Evolutionary conservation across 2,113 vertebrate species (phyloP), one percentile per base, ranked within the genome.

Genomic region (Porphyrio hochstetteri): DNA sequence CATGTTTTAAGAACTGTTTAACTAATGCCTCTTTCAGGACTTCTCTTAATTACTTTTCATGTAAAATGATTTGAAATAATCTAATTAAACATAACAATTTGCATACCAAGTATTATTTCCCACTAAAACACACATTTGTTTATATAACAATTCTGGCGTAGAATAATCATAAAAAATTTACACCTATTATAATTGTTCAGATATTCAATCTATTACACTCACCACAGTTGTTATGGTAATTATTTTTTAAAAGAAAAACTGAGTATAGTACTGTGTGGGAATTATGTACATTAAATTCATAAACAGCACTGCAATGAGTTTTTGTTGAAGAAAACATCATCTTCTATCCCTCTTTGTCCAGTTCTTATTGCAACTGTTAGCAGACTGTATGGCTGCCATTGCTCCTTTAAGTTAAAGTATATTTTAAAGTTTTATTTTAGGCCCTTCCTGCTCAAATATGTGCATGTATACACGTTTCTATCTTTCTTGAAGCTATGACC

Each of bases 391-490:
- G 10, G 11, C 77, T 1, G 7, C 17, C 11, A 60, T 28, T 69
- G 1, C 5, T 80, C 6, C 33, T 69, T 78, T 60, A 55, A 68
- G 33, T 9, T 68, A 36, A 71, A 55, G 7, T 60, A 13, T 25
- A 17, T 5, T 52, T 70, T 17, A 28, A 3, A 38, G 31, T 71
- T 79, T 86, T 40, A 44, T 63, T 72, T 92, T 35, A 56, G 35
- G 48, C 23, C 4, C 5, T 56, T 78, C 16, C 3, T 64, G 68
- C 25, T 89, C 59, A 69, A 31, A 60, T 42, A 74, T 17, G 5
- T 69, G 9, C 16, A 12, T 13, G 3, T 35, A n/a, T 53, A 21
- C 6, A 23, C 0, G 1, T 28, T 46, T 84, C 3, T 40, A 23
- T 42, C 13, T 35, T 76, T 55, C 60, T 11, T 46, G 35, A 86